Evolutionary conservation across 2,113 vertebrate genomes (phyloP).

Genomic region (Okapia johnstoni): DNA sequence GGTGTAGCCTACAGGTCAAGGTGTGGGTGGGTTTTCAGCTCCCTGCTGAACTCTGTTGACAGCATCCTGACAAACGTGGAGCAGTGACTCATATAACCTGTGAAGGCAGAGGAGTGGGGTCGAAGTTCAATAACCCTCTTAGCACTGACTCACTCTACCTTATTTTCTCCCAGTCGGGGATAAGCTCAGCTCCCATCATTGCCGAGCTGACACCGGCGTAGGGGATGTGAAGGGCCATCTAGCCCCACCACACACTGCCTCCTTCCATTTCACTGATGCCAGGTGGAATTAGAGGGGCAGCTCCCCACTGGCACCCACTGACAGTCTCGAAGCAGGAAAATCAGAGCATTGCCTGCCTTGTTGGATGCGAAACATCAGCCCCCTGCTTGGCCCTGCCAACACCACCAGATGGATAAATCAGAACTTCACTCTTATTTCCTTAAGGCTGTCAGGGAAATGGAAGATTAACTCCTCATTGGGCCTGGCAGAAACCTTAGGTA

Average conservation of each 20-base stretch:
- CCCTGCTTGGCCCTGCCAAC: background rate
- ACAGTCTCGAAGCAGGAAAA: background rate
- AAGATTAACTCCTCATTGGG: background rate
- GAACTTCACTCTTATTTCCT: background rate
- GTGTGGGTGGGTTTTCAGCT: background rate
- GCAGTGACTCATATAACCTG: background rate
- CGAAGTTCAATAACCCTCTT: background rate
- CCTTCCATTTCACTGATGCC: background rate
- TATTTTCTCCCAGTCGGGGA: background rate
- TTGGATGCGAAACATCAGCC: background rate
- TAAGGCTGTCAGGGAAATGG: background rate
- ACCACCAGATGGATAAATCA: background rate
- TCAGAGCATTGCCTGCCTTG: background rate
- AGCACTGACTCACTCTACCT: background rate
- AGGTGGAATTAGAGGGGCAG: background rate
- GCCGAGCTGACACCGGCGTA: background rate
- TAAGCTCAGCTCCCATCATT: background rate
- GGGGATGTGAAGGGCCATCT: background rate
- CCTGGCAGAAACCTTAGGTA: background rate
- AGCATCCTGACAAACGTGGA: background rate
- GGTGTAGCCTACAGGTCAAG: background rate
- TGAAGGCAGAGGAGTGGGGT: background rate
- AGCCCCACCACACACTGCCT: background rate
- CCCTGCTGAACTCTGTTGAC: background rate
- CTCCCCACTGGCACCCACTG: background rate